Evolutionary conservation across 2,888 invertebrate genomes (phyloP).

Genomic region (Trachelus tabidus): DNA sequence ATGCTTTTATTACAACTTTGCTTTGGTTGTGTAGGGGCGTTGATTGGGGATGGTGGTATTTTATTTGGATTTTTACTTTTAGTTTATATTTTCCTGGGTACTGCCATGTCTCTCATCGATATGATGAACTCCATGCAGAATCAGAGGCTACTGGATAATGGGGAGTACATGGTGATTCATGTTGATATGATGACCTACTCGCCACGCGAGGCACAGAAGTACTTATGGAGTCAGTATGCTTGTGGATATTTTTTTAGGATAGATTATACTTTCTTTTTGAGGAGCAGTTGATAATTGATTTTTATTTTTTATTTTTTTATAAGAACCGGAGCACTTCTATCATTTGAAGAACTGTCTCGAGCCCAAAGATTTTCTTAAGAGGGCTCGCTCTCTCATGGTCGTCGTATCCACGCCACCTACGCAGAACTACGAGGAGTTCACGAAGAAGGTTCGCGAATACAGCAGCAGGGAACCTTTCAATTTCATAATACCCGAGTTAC

Average conservation of each 20-base stretch:
- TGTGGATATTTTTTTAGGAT: not conserved
- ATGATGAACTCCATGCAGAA: conserved; percentile 94
- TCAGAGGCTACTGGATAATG: conserved; percentile 86
- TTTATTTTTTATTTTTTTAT: conserved; percentile 29
- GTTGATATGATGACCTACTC: conserved; percentile 93
- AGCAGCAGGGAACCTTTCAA: conserved; percentile 85
- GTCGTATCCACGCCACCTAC: conserved; percentile 88
- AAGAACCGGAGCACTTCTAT: conserved; percentile 70
- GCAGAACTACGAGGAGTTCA: conserved; percentile 81
- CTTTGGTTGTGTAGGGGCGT: not conserved
- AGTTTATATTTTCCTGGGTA: conserved; percentile 96
- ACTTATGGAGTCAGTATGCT: conserved; percentile 79
- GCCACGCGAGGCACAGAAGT: conserved; percentile 79
- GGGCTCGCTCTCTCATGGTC: conserved; percentile 86
- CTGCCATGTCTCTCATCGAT: conserved; percentile 85
- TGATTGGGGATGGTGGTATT: not conserved
- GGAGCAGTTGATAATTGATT: not conserved
- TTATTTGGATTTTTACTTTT: conserved; percentile 59
- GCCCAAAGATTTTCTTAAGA: conserved; percentile 73
- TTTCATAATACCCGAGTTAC: conserved; percentile 75
- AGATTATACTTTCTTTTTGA: not conserved
- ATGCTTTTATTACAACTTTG: not conserved
- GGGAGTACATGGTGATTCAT: conserved; percentile 95
- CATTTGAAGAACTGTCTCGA: conserved; percentile 73
- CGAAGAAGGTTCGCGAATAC: conserved; percentile 81